These are phyloP conservation scores for Sinella curviseta DNA, from an alignment of 1,140 invertebrate genomes.

Conservation along the genomic window DNA sequence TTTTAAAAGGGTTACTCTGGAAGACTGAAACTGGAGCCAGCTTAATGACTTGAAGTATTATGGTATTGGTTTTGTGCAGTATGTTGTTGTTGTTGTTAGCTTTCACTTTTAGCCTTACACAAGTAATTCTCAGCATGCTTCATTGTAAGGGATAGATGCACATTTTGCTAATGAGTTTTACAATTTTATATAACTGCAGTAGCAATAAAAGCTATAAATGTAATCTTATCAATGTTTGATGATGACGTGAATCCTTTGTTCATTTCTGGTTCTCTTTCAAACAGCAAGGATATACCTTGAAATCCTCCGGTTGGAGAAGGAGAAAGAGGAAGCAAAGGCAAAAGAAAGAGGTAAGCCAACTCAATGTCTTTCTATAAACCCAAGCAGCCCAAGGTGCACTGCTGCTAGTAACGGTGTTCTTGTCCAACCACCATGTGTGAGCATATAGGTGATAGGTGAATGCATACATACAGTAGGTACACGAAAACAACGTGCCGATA, in stretches of 20 bases:
- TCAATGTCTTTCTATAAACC: too few relatives aligned
- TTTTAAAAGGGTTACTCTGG: too few relatives aligned
- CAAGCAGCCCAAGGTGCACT: too few relatives aligned
- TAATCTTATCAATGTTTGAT: not conserved
- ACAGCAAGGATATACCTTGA: slow-evolving; percentile 39
- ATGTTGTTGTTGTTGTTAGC: not conserved
- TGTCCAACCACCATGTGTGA: too few relatives aligned
- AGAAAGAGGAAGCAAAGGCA: slow-evolving; percentile 18
- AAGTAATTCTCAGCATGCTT: too few relatives aligned
- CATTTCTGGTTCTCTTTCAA: not conserved
- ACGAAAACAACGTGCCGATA: too few relatives aligned
- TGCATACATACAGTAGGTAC: too few relatives aligned
- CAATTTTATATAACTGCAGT: not conserved
- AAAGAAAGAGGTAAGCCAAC: slow-evolving; percentile 24
- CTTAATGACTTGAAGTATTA: too few relatives aligned
- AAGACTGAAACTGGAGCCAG: not conserved
- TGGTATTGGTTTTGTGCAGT: not conserved
- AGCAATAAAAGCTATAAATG: not conserved
- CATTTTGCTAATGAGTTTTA: not conserved
- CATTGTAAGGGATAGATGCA: too few relatives aligned
- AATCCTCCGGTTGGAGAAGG: slow-evolving; percentile 36
- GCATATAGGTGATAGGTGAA: too few relatives aligned
- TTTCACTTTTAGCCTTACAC: not conserved
- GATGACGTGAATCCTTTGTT: not conserved
- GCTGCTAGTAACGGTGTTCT: too few relatives aligned